A percentile compares a stretch with the other conserved stretches of the same genome.
These are phyloP conservation scores for Toxonevra muliebris DNA, from an alignment of 2,888 invertebrate genomes.

Conservation along the genomic window DNA sequence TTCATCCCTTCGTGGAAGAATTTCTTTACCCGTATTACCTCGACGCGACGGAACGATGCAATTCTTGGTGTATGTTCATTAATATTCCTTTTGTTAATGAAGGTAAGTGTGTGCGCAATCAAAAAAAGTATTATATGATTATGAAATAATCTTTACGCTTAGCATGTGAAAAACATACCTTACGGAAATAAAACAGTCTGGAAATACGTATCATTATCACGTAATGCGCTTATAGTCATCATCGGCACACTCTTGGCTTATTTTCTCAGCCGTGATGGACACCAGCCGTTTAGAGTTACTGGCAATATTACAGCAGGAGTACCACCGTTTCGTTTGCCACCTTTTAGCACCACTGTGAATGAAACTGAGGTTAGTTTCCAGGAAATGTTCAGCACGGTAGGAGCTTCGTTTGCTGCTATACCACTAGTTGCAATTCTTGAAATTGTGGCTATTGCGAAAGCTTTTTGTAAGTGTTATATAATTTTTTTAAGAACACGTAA, in stretches of 20 bases:
- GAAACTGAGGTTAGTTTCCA: slow-evolving; percentile 69
- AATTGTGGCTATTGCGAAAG: slow-evolving; percentile 80
- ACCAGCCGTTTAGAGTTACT: slow-evolving; percentile 75
- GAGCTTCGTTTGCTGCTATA: slow-evolving; percentile 73
- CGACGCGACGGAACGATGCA: slow-evolving; percentile 73
- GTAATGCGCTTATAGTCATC: slow-evolving; percentile 84
- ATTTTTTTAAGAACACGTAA: background rate
- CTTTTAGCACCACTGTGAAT: slow-evolving; percentile 73
- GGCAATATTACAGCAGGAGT: slow-evolving; percentile 77
- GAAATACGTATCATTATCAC: slow-evolving; percentile 70
- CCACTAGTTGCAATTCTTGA: slow-evolving; percentile 79
- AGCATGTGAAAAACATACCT: slow-evolving; percentile 68
- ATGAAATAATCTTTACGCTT: slow-evolving; percentile 38
- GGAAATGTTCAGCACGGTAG: slow-evolving; percentile 73
- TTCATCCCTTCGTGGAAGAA: slow-evolving; percentile 73
- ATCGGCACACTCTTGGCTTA: slow-evolving; percentile 74
- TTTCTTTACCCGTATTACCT: slow-evolving; percentile 72
- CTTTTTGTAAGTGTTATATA: slow-evolving; percentile 71
- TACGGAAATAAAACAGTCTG: slow-evolving; percentile 50
- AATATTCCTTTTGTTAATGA: slow-evolving; percentile 70
- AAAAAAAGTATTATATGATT: background rate
- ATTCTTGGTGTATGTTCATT: slow-evolving; percentile 75
- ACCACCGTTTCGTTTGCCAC: slow-evolving; percentile 75
- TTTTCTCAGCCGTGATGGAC: slow-evolving; percentile 65
- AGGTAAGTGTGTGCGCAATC: slow-evolving; percentile 64